Evolutionary conservation across 2,797 vertebrate species (phyloP).

Genomic region (Melanotaenia boesemani): DNA sequence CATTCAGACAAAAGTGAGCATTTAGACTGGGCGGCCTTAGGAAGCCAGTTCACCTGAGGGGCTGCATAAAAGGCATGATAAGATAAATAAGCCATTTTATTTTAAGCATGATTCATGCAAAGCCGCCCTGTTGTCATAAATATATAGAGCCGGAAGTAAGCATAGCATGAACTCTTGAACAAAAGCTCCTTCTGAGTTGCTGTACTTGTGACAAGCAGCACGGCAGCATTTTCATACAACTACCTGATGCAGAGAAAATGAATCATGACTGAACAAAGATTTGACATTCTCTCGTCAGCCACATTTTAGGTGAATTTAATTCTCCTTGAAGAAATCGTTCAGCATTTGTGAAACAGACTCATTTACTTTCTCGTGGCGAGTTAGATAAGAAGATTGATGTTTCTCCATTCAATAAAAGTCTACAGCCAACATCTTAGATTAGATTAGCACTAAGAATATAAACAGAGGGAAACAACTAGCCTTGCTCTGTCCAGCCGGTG

Average conservation of each 20-base stretch:
- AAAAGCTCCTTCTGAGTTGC: constrained; percentile 33
- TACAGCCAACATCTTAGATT: constrained; percentile 37
- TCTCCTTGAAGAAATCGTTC: constrained; percentile 36
- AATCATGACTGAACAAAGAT: constrained; percentile 14
- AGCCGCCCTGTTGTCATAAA: not conserved
- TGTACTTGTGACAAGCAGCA: constrained; percentile 34
- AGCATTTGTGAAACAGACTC: constrained; percentile 28
- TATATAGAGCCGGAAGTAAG: constrained; percentile 7
- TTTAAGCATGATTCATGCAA: not conserved
- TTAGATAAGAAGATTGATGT: constrained; percentile 50
- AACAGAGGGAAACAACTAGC: constrained; percentile 17
- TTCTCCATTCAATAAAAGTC: constrained; percentile 36
- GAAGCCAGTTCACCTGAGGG: constrained; percentile 10
- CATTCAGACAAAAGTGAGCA: constrained; percentile 1
- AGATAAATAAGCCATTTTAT: not conserved
- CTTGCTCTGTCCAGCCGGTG: constrained; percentile 19
- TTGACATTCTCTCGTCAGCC: constrained; percentile 21
- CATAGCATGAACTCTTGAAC: constrained; percentile 24
- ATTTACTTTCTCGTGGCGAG: constrained; percentile 29
- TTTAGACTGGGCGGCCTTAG: constrained; percentile 1
- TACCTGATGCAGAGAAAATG: constrained; percentile 14
- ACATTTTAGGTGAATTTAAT: constrained; percentile 29
- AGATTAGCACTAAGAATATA: constrained; percentile 35
- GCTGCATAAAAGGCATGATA: constrained; percentile 1
- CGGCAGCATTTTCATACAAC: constrained; percentile 13